Base-by-base conservation (phyloP, 2,797 vertebrate species). In the Simalia tracyae region DNA sequence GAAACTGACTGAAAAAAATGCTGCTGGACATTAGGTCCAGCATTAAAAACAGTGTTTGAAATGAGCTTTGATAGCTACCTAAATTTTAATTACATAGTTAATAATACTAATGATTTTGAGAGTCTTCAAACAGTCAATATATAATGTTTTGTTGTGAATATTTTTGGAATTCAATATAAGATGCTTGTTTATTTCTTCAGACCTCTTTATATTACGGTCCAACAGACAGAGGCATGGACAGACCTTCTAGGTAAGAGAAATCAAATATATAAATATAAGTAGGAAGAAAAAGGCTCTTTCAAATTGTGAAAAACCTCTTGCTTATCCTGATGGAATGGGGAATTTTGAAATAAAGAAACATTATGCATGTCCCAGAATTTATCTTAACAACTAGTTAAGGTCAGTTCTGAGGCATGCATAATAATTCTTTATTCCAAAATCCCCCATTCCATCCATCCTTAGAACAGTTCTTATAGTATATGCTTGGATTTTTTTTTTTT, bases 221-320 rank as follows among this genome's bases (percentile, higher is more conserved):
- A 88, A 96, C 98, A 90, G 98, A 99, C 94, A 98, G 96, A 97
- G 97, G 97, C 95, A 97, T 98, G 46, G 99, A 99, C 94, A 98
- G 98, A 96, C 98, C 98, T 85, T 97, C 97, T 89, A 99, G 99
- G 99, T 99, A 98, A 99, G 97, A 92, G 94, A 93, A 95, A 84
- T 22, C 14, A 36, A 4, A 76, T 63, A 9, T 59, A 84, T 57
- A 19, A 46, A 56, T 31, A 8, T 0, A 12, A 17, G 56, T 22
- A 7, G 26, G 15, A 4, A 54, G 0, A 8, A 10, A 50, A 26
- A 22, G 56, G 12, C 6, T 26, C 36, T 46, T 84, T 54, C 15
- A 76, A 72, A 84, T 15, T 68, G 26, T 14, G 66, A 31, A 86
- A 54, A 59, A 60, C 6, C 46, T 17, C 26, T 64, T 59, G 81